A percentile compares a stretch with the other conserved stretches of the same genome.
These are phyloP conservation scores for Isoperla grammatica DNA, from an alignment of 2,888 invertebrate genomes.

Conservation along the genomic window DNA sequence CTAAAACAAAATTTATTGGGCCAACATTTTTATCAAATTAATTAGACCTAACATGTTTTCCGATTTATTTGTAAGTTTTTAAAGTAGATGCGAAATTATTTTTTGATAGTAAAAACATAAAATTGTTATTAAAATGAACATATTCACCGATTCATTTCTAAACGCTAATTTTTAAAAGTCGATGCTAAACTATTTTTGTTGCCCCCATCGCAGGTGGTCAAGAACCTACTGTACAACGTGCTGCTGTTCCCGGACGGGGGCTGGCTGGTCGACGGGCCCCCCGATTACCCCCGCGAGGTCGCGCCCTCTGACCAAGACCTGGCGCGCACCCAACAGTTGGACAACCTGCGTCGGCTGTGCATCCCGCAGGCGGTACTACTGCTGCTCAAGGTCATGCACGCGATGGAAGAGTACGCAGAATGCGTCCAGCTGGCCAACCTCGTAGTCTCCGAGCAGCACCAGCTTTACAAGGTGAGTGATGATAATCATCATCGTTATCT, in stretches of 20 bases:
- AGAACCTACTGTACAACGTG: conserved; percentile 77
- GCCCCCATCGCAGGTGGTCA: conserved; percentile 65
- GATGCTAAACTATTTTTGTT: too few relatives aligned
- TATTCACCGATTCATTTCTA: too few relatives aligned
- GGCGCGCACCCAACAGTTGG: conserved; percentile 63
- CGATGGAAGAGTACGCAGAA: conserved; percentile 67
- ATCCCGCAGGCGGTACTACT: conserved; percentile 70
- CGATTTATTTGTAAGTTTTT: too few relatives aligned
- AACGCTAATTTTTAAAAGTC: too few relatives aligned
- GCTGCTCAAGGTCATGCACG: conserved; percentile 71
- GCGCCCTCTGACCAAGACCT: conserved; percentile 46
- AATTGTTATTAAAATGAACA: too few relatives aligned
- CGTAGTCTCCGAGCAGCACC: conserved; percentile 70
- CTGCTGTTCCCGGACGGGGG: conserved; percentile 83
- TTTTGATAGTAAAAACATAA: too few relatives aligned
- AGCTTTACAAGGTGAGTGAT: conserved; percentile 64
- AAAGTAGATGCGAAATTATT: too few relatives aligned
- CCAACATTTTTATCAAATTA: too few relatives aligned
- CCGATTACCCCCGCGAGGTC: conserved; percentile 35
- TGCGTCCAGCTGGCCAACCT: conserved; percentile 74
- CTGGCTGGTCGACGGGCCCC: conserved; percentile 73
- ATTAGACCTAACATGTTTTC: too few relatives aligned
- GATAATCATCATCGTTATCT: too few relatives aligned
- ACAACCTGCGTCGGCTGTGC: conserved; percentile 69
- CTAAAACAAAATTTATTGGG: too few relatives aligned